phyloP scores from a whole-genome alignment of 2,113 vertebrate species.

The human region GRCh38 chr18:21743501-21744000 shows the following conservation, averaged over 20 bases:
- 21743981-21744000: not conserved
- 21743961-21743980: not conserved
- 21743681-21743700: slow-evolving; percentile 1
- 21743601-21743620: not conserved
- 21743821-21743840: not conserved
- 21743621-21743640: not conserved
- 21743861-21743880: not conserved
- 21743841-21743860: not conserved
- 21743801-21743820: not conserved
- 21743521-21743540: slow-evolving; percentile 21
- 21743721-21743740: slow-evolving; percentile 26
- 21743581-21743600: not conserved
- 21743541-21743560: not conserved
- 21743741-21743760: slow-evolving; percentile 48
- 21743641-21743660: too few species aligned
- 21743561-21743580: not conserved
- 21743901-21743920: not conserved
- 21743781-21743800: not conserved
- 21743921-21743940: not conserved
- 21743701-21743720: slow-evolving; percentile 20
- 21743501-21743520: not conserved
- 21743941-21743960: slow-evolving; percentile 34
- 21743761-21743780: slow-evolving; percentile 38
- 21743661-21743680: not conserved
- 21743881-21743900: not conserved